Conservation (phyloP, 2,797 vertebrate genomes). For the Orientallactaga sibirica region DNA sequence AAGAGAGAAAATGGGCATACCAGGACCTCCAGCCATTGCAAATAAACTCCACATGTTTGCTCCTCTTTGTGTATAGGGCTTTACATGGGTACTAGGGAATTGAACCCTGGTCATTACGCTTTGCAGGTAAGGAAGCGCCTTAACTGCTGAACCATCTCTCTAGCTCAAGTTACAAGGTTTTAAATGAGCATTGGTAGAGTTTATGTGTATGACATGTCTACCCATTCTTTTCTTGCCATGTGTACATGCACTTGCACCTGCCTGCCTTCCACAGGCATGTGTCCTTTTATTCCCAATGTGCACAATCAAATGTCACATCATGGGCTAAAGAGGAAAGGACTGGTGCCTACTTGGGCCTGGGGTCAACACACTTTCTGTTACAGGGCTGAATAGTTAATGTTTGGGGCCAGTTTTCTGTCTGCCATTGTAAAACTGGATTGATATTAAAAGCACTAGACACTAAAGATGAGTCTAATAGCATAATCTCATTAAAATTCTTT, state of each 20-base stretch:
- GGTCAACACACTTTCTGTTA: background rate
- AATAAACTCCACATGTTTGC: too few species aligned
- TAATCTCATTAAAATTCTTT: slow-evolving; percentile 16
- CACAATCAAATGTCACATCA: background rate
- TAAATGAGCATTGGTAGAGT: background rate
- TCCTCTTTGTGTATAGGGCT: too few species aligned
- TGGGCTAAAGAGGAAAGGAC: background rate
- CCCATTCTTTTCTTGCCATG: accelerated
- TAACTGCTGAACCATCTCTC: too few species aligned
- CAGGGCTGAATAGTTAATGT: background rate
- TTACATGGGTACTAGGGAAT: too few species aligned
- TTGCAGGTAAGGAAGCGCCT: too few species aligned
- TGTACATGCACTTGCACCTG: accelerated
- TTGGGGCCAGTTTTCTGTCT: background rate
- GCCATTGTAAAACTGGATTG: background rate
- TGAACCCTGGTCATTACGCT: too few species aligned
- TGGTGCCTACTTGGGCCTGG: background rate
- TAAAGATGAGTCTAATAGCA: background rate
- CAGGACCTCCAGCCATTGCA: too few species aligned
- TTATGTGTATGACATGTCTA: accelerated
- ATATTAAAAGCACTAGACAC: background rate
- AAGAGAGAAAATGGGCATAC: too few species aligned
- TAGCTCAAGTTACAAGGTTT: too few species aligned
- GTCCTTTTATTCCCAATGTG: background rate
- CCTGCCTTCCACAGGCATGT: accelerated